These are phyloP conservation scores for Mellilla xanthometata DNA, from an alignment of 2,888 invertebrate genomes.

Conservation along the genomic window DNA sequence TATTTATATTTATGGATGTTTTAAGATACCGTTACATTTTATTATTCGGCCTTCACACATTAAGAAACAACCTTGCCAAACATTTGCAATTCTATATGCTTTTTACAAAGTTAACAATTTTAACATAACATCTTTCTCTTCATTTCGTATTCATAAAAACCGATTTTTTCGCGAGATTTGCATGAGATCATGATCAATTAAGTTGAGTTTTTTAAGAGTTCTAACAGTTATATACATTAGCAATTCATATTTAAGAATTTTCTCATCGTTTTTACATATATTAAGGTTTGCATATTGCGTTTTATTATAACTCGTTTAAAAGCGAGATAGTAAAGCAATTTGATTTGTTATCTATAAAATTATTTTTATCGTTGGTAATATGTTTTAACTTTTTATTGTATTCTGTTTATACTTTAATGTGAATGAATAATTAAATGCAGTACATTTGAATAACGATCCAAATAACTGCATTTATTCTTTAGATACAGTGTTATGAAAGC, in stretches of 20 bases:
- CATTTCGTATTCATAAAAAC: slow-evolving; percentile 13
- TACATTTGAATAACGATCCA: too few relatives aligned
- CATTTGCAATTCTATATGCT: slow-evolving; percentile 10
- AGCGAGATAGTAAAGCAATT: neutral
- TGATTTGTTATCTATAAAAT: neutral
- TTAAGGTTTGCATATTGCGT: slow-evolving; percentile 5
- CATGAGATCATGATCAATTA: slow-evolving; percentile 24
- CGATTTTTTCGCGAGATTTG: slow-evolving; percentile 17
- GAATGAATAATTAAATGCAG: too few relatives aligned
- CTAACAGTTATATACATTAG: slow-evolving; percentile 28
- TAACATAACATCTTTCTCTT: slow-evolving; percentile 15
- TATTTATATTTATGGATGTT: neutral
- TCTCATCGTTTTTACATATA: slow-evolving; percentile 25
- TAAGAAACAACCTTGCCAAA: slow-evolving; percentile 11
- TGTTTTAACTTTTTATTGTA: too few relatives aligned
- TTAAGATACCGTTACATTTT: slow-evolving; percentile 3
- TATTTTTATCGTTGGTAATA: too few relatives aligned
- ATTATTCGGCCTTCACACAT: slow-evolving; percentile 18
- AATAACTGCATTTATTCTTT: slow-evolving; percentile 1
- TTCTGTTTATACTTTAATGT: too few relatives aligned
- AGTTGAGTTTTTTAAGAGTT: slow-evolving; percentile 13
- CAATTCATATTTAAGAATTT: slow-evolving; percentile 26
- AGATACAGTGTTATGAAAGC: neutral
- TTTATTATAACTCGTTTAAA: neutral
- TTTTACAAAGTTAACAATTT: slow-evolving; percentile 7